A percentile compares a stretch with the other conserved stretches of the same genome.
phyloP scores from a whole-genome alignment of 2,113 vertebrate genomes.

The Albula goreensis region DNA sequence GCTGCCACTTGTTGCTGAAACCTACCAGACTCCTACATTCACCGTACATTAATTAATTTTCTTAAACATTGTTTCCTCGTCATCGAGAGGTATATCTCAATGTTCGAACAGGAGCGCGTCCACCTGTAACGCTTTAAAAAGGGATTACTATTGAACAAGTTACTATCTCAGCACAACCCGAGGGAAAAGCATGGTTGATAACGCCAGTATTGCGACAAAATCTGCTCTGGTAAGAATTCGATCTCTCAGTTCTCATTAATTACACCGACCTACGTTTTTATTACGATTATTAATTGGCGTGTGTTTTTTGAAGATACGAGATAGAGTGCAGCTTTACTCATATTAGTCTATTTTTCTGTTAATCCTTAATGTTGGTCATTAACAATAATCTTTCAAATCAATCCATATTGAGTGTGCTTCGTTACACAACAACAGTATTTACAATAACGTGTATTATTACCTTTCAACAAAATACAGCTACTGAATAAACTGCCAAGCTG shows the following conservation, averaged over 20 bases:
- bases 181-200: slow-evolving; percentile 75
- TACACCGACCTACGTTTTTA: neutral
- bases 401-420: too few relatives aligned
- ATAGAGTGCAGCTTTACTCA: too few relatives aligned
- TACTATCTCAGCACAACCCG: slow-evolving; percentile 39
- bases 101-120: slow-evolving; percentile 43
- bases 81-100: slow-evolving; percentile 38
- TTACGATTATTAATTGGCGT: neutral
- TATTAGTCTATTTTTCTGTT: too few relatives aligned
- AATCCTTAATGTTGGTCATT: too few relatives aligned
- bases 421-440: too few relatives aligned
- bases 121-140: slow-evolving; percentile 38
- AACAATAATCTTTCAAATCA: too few relatives aligned
- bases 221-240: slow-evolving; percentile 74
- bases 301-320: neutral
- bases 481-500: neutral
- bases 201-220: slow-evolving; percentile 70
- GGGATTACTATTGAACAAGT: slow-evolving; percentile 46
- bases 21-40: slow-evolving; percentile 46
- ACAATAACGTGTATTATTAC: too few relatives aligned
- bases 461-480: too few relatives aligned
- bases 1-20: slow-evolving; percentile 78
- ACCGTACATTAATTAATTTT: slow-evolving; percentile 32
- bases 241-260: neutral
- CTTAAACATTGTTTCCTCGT: slow-evolving; percentile 34